Percentiles rank a stretch among this genome's conserved stretches.
Conservation (phyloP, 2,797 vertebrate species). For the Oophaga sylvatica region DNA sequence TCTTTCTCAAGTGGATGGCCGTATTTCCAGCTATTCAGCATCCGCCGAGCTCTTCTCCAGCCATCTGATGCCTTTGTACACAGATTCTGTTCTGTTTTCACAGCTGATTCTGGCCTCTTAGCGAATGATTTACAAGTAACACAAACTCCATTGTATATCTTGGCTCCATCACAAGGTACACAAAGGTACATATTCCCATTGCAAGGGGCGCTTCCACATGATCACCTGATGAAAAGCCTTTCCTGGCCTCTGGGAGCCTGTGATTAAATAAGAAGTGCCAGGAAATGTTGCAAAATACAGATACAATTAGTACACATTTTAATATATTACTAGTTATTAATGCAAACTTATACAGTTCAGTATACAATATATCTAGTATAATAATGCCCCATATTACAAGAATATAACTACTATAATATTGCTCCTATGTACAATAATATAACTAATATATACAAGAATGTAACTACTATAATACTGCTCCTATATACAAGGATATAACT, state of each 20-base stretch:
- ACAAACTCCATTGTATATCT: slow-evolving; percentile 40
- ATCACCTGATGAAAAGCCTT: slow-evolving; percentile 19
- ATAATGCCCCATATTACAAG: no score
- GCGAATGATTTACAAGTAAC: slow-evolving; percentile 54
- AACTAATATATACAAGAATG: slow-evolving; percentile 13
- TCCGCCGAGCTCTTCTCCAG: background rate
- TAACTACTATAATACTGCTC: slow-evolving; percentile 15
- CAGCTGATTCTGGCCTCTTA: slow-evolving; percentile 50
- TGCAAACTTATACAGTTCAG: no score
- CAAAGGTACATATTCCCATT: slow-evolving; percentile 49
- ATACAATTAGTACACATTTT: background rate
- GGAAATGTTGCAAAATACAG: background rate
- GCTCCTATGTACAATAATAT: slow-evolving; percentile 9
- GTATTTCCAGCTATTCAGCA: slow-evolving; percentile 8
- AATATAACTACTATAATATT: background rate
- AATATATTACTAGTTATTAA: background rate
- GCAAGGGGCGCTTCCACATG: background rate
- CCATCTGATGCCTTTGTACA: slow-evolving; percentile 11
- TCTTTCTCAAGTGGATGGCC: background rate
- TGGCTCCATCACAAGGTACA: slow-evolving; percentile 36
- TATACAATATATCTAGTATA: no score
- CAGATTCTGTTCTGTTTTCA: slow-evolving; percentile 45
- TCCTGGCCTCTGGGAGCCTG: background rate
- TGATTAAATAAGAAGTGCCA: background rate
- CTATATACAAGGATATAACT: slow-evolving; percentile 19